A percentile compares a stretch with the other conserved stretches of the same genome.
These are phyloP conservation scores for Ormyrus pomaceus DNA, from an alignment of 2,888 invertebrate species.

Conservation along the genomic window DNA sequence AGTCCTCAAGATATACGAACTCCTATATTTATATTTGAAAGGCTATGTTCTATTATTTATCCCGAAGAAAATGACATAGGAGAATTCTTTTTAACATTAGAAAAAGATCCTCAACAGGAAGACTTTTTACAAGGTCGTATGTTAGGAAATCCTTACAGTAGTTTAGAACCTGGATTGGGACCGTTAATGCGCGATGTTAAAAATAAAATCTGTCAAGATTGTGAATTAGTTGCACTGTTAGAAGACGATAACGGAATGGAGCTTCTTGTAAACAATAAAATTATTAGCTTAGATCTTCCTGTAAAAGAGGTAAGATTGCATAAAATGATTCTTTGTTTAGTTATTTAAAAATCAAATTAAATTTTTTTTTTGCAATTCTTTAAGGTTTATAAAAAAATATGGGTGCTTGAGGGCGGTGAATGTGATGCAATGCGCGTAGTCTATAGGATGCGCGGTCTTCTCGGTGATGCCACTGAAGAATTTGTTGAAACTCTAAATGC, in stretches of 20 bases:
- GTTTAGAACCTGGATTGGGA: constrained; percentile 94
- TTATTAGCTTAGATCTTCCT: constrained; percentile 96
- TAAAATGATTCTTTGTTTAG: neutral
- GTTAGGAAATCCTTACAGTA: constrained; percentile 97
- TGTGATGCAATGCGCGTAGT: constrained; percentile 98
- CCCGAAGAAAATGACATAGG: constrained; percentile 98
- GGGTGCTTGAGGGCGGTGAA: constrained; percentile 92
- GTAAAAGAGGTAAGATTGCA: constrained; percentile 87
- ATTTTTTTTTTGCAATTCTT: constrained; percentile 31
- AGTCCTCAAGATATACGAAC: constrained; percentile 95
- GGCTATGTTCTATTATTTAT: constrained; percentile 97
- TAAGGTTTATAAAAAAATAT: constrained; percentile 84
- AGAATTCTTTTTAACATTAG: constrained; percentile 96
- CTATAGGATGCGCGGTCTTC: constrained; percentile 97
- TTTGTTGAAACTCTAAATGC: constrained; percentile 95
- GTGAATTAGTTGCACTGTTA: constrained; percentile 96
- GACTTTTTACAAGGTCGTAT: constrained; percentile 90
- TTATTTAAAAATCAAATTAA: neutral
- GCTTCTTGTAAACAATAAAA: constrained; percentile 97
- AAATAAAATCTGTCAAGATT: constrained; percentile 98
- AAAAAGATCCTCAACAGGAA: constrained; percentile 99
- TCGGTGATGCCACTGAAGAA: constrained; percentile 99
- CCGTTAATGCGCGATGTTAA: constrained; percentile 99
- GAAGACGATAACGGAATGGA: constrained; percentile 99
- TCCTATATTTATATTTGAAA: constrained; percentile 98